These are phyloP conservation scores for Drosophila navojoa DNA, from an alignment of 1,140 invertebrate genomes.

Conservation along the genomic window DNA sequence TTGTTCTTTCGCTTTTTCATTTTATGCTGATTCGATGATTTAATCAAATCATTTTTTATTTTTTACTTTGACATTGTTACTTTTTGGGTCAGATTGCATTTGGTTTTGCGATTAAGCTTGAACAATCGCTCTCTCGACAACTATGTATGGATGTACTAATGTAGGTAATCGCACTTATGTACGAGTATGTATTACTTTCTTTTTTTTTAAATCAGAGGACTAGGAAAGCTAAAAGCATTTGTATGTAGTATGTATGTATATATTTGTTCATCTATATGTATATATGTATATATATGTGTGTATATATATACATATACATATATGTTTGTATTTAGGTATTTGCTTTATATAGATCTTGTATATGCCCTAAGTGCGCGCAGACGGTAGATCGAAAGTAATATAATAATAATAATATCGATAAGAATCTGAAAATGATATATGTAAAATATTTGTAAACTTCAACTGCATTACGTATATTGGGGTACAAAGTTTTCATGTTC, in stretches of 20 bases:
- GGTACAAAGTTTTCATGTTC: constrained; percentile 32
- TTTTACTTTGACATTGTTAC: constrained; percentile 22
- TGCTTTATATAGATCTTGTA: constrained; percentile 50
- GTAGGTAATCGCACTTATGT: constrained; percentile 26
- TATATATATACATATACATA: constrained; percentile 44
- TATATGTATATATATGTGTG: constrained; percentile 37
- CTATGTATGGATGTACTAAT: constrained; percentile 28
- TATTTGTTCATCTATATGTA: constrained; percentile 48
- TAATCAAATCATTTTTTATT: constrained; percentile 32
- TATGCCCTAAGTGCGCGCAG: constrained; percentile 40
- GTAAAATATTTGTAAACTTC: constrained; percentile 24
- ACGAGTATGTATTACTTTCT: constrained; percentile 46
- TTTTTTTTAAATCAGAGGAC: constrained; percentile 58
- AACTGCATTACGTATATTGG: constrained; percentile 50
- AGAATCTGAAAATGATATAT: background rate
- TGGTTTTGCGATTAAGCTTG: constrained; percentile 37
- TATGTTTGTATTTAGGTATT: constrained; percentile 50
- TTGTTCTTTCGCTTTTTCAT: background rate
- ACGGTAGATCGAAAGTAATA: constrained; percentile 16
- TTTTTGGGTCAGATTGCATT: constrained; percentile 36
- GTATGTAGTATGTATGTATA: constrained; percentile 46
- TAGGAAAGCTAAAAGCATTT: constrained; percentile 81
- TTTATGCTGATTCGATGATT: constrained; percentile 26
- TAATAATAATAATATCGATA: constrained; percentile 2
- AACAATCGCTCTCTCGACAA: constrained; percentile 16